Evolutionary conservation across 2,797 vertebrate species (phyloP).

Genomic region (Clarias fuscus): DNA sequence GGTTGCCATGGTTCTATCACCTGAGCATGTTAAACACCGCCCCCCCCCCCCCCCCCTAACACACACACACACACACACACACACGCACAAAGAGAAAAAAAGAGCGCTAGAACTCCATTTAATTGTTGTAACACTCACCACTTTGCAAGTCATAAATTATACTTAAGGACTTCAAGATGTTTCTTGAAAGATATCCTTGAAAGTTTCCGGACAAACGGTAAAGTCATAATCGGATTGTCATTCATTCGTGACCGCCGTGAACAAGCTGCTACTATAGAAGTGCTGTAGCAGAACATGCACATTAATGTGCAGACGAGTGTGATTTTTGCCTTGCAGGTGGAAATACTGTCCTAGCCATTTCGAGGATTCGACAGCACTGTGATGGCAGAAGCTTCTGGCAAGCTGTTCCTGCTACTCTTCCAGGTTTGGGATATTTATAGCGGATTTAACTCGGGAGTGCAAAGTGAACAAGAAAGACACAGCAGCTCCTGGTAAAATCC

Average conservation of each 20-base stretch:
- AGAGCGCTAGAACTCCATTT: neutral
- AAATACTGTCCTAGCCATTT: neutral
- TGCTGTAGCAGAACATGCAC: neutral
- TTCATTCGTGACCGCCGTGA: neutral
- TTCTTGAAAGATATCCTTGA: neutral
- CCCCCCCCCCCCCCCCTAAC: too few species aligned
- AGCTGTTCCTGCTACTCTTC: neutral
- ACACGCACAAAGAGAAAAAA: too few species aligned
- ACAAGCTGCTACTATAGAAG: neutral
- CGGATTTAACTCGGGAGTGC: neutral
- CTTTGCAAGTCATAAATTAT: neutral
- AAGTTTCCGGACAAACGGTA: neutral
- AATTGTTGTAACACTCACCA: neutral
- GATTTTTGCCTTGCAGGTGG: neutral
- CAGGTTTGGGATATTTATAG: slow-evolving; percentile 6
- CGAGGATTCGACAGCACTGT: neutral
- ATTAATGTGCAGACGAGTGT: neutral
- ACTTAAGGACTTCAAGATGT: neutral
- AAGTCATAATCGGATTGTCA: neutral
- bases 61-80: too few species aligned
- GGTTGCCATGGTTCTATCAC: neutral
- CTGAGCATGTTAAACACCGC: neutral
- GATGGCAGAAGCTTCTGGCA: neutral
- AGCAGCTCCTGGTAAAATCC: neutral
- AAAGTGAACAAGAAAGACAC: neutral